These are phyloP conservation scores for Ailuropoda melanoleuca DNA, from an alignment of 2,113 vertebrate genomes.

Conservation along the genomic window DNA sequence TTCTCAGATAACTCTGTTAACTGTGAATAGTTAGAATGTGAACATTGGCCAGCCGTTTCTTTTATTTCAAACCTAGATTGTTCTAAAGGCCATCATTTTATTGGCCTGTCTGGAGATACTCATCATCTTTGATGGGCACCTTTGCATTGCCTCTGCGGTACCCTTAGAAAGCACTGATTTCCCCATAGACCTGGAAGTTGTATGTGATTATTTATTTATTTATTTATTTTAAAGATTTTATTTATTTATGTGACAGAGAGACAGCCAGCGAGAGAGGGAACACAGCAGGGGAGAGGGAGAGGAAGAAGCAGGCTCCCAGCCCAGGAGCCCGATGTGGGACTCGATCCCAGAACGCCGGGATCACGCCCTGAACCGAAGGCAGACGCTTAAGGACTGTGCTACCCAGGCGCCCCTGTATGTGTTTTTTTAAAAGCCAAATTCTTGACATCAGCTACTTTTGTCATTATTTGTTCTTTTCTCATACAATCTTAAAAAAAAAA, in stretches of 20 bases:
- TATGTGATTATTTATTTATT: too few relatives aligned
- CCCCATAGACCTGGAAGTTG: not conserved
- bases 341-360: too few relatives aligned
- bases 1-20: not conserved
- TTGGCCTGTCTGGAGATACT: not conserved
- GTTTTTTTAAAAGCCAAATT: not conserved
- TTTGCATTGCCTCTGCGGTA: not conserved
- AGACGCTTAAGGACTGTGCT: too few relatives aligned
- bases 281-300: too few relatives aligned
- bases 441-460: not conserved
- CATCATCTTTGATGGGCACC: not conserved
- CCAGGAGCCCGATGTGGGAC: too few relatives aligned
- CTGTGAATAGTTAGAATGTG: not conserved
- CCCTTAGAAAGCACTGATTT: not conserved
- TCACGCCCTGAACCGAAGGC: too few relatives aligned
- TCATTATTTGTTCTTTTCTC: not conserved
- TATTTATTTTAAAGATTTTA: too few relatives aligned
- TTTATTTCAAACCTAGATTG: not conserved
- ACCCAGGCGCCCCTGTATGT: too few relatives aligned
- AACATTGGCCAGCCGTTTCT: not conserved
- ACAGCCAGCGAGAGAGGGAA: too few relatives aligned
- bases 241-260: too few relatives aligned
- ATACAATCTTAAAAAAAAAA: not conserved
- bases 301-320: too few relatives aligned
- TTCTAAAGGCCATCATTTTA: not conserved